These are phyloP conservation scores for Eolophus roseicapilla DNA, from an alignment of 2,113 vertebrate species.

Conservation along the genomic window DNA sequence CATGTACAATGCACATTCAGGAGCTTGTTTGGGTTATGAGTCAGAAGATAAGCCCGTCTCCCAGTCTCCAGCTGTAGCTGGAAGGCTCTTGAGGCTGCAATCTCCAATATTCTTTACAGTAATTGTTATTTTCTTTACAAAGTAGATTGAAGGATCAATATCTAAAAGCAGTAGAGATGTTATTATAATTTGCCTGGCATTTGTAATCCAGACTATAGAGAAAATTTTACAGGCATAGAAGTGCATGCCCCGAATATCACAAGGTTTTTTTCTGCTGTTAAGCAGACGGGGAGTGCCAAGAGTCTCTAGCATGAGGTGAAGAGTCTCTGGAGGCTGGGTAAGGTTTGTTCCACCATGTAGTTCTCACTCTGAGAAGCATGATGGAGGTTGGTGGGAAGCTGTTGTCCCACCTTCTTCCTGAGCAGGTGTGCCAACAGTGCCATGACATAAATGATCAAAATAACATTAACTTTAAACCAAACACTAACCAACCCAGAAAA, in stretches of 20 bases:
- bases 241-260: neutral
- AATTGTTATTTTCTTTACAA: constrained; percentile 10
- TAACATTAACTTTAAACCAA: neutral
- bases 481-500: neutral
- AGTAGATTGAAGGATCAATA: constrained; percentile 5
- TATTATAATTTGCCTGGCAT: neutral
- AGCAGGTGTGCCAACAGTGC: neutral
- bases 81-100: neutral
- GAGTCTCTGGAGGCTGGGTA: neutral
- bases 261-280: neutral
- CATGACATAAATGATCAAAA: neutral
- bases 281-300: neutral
- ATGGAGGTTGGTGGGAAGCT: neutral
- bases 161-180: neutral
- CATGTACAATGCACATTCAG: neutral
- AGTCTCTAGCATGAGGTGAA: neutral
- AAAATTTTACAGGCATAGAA: neutral
- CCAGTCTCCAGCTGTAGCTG: neutral
- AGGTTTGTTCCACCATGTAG: neutral
- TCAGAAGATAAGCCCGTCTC: constrained; percentile 48
- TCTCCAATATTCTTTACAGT: constrained; percentile 18
- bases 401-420: neutral
- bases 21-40: constrained; percentile 44
- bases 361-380: neutral
- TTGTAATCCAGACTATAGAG: neutral